phyloP scores from a whole-genome alignment of 2,888 invertebrate species.

The Drosophila macrospina region DNA sequence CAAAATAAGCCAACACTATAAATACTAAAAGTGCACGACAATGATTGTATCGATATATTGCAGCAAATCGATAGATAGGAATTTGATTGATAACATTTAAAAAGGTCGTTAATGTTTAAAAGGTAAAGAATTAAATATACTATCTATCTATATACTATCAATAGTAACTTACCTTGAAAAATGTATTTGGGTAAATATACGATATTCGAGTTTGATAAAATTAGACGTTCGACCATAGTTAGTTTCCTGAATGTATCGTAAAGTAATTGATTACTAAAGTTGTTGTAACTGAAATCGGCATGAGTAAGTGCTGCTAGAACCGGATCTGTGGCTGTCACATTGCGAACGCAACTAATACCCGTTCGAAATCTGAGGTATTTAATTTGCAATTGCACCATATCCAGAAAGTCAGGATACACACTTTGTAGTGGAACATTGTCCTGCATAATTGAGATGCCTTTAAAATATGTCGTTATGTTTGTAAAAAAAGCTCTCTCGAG shows the following conservation, averaged over 20 bases:
- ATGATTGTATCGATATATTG: neutral
- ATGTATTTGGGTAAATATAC: constrained; percentile 63
- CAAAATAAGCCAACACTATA: neutral
- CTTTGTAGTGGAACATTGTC: constrained; percentile 30
- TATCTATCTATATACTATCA: no score
- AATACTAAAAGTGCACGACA: neutral
- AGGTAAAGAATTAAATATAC: no score
- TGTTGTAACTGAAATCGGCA: constrained; percentile 76
- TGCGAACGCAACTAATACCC: constrained; percentile 59
- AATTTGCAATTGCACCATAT: constrained; percentile 70
- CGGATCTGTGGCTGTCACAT: constrained; percentile 62
- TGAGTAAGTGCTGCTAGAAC: constrained; percentile 62
- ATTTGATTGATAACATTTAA: neutral
- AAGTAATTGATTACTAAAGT: constrained; percentile 55
- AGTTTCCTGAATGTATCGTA: constrained; percentile 62
- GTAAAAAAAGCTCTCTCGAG: constrained; percentile 62
- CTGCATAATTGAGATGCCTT: constrained; percentile 65
- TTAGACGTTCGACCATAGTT: constrained; percentile 70
- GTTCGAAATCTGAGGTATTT: constrained; percentile 62
- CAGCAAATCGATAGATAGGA: neutral
- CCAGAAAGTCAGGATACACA: constrained; percentile 64
- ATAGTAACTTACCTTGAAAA: constrained; percentile 58
- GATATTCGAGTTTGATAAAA: constrained; percentile 72
- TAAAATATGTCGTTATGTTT: constrained; percentile 48
- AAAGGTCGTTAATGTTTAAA: neutral